Percentiles rank a stretch among this genome's conserved stretches.
These are phyloP conservation scores for Rhizoglyphus robini DNA, from an alignment of 1,140 invertebrate species.

Conservation along the genomic window DNA sequence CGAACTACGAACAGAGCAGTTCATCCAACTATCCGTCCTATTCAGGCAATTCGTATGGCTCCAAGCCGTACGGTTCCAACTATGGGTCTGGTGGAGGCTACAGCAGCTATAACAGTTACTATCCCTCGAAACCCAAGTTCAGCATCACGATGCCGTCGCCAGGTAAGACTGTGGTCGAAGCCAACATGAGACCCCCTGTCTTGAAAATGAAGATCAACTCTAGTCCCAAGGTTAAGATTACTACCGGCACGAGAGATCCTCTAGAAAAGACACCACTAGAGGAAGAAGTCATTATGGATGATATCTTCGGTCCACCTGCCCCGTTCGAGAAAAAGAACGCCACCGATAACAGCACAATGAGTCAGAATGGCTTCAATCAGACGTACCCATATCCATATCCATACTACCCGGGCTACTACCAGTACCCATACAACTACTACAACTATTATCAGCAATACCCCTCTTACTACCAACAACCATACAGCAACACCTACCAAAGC, in stretches of 20 bases:
- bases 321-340: slow-evolving; percentile 17
- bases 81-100: neutral
- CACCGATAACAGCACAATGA: neutral
- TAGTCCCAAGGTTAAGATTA: slow-evolving; percentile 20
- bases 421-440: neutral
- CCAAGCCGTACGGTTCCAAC: neutral
- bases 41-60: neutral
- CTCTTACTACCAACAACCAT: neutral
- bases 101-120: neutral
- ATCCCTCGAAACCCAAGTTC: neutral
- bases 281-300: slow-evolving; percentile 13
- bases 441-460: neutral
- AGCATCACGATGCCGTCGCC: slow-evolving; percentile 13
- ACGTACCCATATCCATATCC: slow-evolving; percentile 16
- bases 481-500: neutral
- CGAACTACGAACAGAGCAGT: neutral
- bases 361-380: neutral
- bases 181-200: neutral
- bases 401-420: neutral
- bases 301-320: slow-evolving; percentile 19
- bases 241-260: slow-evolving; percentile 19
- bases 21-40: neutral
- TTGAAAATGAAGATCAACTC: slow-evolving; percentile 19
- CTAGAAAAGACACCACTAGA: slow-evolving; percentile 9
- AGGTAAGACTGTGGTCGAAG: slow-evolving; percentile 11